Evolutionary conservation across 2,113 vertebrate genomes (phyloP), one percentile per base, ranked within the genome.

Genomic region (Xiphorhynchus elegans): DNA sequence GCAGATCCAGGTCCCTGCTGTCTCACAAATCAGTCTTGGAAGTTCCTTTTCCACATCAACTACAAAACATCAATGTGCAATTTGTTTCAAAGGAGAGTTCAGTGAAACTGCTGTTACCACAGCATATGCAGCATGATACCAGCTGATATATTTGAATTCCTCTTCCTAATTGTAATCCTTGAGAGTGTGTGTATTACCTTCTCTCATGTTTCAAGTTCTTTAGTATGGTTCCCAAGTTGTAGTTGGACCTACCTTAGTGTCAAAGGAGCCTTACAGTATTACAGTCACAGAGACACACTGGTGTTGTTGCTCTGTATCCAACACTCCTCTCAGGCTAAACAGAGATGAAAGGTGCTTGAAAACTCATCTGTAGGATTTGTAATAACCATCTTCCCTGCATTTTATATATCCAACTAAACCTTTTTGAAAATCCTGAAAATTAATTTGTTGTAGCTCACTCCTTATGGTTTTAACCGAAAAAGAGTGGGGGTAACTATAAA

Each of bases 271-370:
- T 81, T 6, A 1, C 37, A 14, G 18, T 49, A n/a, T 29, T 67
- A 14, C 20, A 39, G 46, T 25, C 17, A 2, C 62, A 62, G 28
- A 77, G 69, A 40, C 18, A 29, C 14, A 37, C 3, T 18, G 37
- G 7, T 1, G 4, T n/a, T 44, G 11, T 2, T 62, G 40, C 40
- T 68, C 35, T 33, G 5, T 35, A 10, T 31, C 72, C 0, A 0
- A 13, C 9, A 11, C 31, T 76, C 17, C 49, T 83, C 2, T 1
- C 5, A 11, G 8, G 29, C 46, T 78, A 50, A 77, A 20, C 13
- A 33, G 33, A 25, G 37, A 18, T 83, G 39, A 69, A 64, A 79
- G 17, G 25, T 52, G 20, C 23, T 70, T 77, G 29, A 82, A 76
- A 75, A 18, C 20, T n/a, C 3, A 13, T 72, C 31, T 5, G 3